Base-by-base conservation (phyloP, 2,113 vertebrate species). In the Pimephales promelas region DNA sequence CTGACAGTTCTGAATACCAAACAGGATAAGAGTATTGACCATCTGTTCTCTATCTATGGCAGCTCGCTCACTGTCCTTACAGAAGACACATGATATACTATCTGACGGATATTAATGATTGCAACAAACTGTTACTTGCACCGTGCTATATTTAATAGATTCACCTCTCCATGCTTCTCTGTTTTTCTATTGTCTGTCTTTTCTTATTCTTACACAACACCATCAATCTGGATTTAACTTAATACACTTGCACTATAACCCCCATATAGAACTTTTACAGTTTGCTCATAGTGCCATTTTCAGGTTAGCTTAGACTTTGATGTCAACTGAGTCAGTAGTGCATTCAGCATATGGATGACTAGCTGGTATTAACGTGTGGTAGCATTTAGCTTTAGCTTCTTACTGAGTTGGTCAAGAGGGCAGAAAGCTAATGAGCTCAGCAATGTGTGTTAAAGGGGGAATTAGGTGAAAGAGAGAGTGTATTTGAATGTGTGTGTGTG, bases 371-470 rank as follows among this genome's bases (percentile, higher is more conserved):
- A 77, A 28, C 54, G 24, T 10, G 54, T 24, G 28, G 70, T 8
- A 62, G 28, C 54, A 40, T 71, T 82, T 79, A 79, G 80, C 52
- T 22, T 40, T 20, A 82, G n/a, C 34, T 26, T 84, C 47, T 68
- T 72, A 78, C 40, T 71, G 9, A 78, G 79, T 78, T 66, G 61
- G 80, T 77, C 81, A 86, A 47, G 79, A 86, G 80, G 73, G 40
- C 62, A 86, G 59, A 28, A 82, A 49, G 64, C 62, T 86, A 86
- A 86, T 78, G 62, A 82, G 74, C 64, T 82, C 26, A 71, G 52
- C 26, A 66, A 66, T 52, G 61, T 52, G 82, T 40, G 45, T 43
- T 82, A 52, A 5, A 70, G 22, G 49, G 84, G 62, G 47, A 85
- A 82, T 13, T 61, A 70, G 62, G 66, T 81, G 36, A 74, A 62